These are phyloP conservation scores for Limnephilus marmoratus DNA, from an alignment of 2,888 invertebrate genomes.

Conservation along the genomic window DNA sequence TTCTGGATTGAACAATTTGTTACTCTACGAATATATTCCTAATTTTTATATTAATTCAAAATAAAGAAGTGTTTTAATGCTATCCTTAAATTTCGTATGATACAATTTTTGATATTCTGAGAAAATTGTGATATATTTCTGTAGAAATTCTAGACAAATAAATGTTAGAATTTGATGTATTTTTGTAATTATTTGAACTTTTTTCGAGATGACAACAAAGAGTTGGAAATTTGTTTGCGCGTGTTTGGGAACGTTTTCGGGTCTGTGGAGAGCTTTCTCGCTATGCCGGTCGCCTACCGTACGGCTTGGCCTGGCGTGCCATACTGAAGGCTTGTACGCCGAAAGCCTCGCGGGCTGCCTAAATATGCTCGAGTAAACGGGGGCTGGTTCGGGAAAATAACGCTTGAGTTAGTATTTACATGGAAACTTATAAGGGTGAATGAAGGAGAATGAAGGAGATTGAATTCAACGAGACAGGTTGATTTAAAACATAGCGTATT, in stretches of 20 bases:
- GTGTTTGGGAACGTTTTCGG: neutral
- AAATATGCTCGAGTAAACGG: neutral
- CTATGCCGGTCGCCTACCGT: slow-evolving; percentile 28
- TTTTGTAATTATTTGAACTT: neutral
- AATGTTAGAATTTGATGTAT: no score
- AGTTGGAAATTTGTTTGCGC: neutral
- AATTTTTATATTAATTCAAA: neutral
- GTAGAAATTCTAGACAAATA: no score
- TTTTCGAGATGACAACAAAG: neutral
- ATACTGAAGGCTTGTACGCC: slow-evolving; percentile 18
- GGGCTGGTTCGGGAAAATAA: slow-evolving; percentile 10
- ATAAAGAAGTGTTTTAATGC: neutral
- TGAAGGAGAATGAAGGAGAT: neutral
- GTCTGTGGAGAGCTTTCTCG: neutral
- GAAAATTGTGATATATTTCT: no score
- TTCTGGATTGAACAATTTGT: neutral
- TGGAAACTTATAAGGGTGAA: neutral
- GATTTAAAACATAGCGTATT: neutral
- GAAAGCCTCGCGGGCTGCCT: slow-evolving; percentile 17
- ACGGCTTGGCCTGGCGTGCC: slow-evolving; percentile 45
- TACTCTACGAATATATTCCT: neutral
- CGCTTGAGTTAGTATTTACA: neutral
- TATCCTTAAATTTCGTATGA: neutral
- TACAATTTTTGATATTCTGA: neutral
- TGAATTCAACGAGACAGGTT: neutral